These are phyloP conservation scores for Imbricaverruca yamaguchii DNA, from an alignment of 2,888 invertebrate genomes.

Conservation along the genomic window DNA sequence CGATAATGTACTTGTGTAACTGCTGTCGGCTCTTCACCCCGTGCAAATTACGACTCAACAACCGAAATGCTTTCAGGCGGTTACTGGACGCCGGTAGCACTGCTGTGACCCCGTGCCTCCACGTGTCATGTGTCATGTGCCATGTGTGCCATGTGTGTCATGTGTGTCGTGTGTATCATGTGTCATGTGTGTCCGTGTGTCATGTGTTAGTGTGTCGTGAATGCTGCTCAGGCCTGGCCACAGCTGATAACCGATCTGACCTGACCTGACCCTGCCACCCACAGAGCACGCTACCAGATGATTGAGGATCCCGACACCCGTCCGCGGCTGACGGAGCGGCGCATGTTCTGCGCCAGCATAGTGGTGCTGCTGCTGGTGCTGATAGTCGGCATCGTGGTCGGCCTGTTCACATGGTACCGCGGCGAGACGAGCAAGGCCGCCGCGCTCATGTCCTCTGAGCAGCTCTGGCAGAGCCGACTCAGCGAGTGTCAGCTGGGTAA, in stretches of 20 bases:
- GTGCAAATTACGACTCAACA: too few relatives aligned
- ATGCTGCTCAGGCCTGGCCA: neutral
- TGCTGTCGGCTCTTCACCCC: too few relatives aligned
- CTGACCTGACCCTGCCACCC: neutral
- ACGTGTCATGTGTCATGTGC: too few relatives aligned
- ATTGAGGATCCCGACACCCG: neutral
- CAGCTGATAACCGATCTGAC: neutral
- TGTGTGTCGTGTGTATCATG: neutral
- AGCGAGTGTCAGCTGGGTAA: neutral
- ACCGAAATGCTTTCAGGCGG: too few relatives aligned
- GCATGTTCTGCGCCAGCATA: neutral
- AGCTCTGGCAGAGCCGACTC: neutral
- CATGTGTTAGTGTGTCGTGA: neutral
- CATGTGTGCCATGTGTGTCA: neutral
- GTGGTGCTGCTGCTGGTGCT: neutral
- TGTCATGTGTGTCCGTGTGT: neutral
- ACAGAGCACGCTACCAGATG: neutral
- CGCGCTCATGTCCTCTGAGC: neutral
- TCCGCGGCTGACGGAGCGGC: neutral
- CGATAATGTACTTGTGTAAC: too few relatives aligned
- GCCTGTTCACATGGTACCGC: constrained; percentile 21
- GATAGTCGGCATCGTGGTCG: constrained; percentile 5
- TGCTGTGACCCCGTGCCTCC: too few relatives aligned
- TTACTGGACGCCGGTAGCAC: too few relatives aligned
- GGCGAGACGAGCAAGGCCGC: neutral